Evolutionary conservation across 2,888 invertebrate species (phyloP), one percentile per base, ranked within the genome.

Genomic region (Macrophya annulata): DNA sequence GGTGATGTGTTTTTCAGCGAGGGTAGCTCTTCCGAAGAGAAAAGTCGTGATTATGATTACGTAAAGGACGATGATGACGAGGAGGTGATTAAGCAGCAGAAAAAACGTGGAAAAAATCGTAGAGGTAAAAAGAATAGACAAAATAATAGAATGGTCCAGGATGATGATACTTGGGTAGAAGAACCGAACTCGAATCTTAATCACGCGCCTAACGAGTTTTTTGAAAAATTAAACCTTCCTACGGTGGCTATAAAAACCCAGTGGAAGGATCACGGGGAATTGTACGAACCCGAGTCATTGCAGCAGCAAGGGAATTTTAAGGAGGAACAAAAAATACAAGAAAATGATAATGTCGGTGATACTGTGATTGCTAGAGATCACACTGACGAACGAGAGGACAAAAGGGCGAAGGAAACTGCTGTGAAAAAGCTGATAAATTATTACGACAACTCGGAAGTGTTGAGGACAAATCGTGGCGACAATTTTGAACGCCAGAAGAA

Each of bases 1-100:
- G 90, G 89, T 1, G 90, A 92, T 31, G 86, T 91, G 10, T 89
- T 88, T 43, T 43, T 89, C 4, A 74, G 74, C 4, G 86, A 87
- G 0, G 90, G 84, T 0, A 85, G 87, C 12, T 87, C 87, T 0
- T 21, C 68, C 1, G 87, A 85, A 17, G 86, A 88, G n/a, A 83
- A 68, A 62, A 48, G 40, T n/a, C 31, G 68, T 15, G 82, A 82
- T 37, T 82, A 1, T 37, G 82, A 82, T 68, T 82, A 82, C 82
- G 82, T 40, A 12, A 72, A 83, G 10, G 87, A 85, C 37, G 85
- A 88, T 55, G 87, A 89, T 77, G 88, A 89, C 83, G 87, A 86
- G 37, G 85, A 83, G 17, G 87, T 86, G 0, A 86, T 86, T 3
- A 10, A 9, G 87, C 88, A 3, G 76, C 71, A 21, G 62, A n/a